Base-by-base conservation (phyloP, 2,888 invertebrate species). In the Zygaena filipendulae region DNA sequence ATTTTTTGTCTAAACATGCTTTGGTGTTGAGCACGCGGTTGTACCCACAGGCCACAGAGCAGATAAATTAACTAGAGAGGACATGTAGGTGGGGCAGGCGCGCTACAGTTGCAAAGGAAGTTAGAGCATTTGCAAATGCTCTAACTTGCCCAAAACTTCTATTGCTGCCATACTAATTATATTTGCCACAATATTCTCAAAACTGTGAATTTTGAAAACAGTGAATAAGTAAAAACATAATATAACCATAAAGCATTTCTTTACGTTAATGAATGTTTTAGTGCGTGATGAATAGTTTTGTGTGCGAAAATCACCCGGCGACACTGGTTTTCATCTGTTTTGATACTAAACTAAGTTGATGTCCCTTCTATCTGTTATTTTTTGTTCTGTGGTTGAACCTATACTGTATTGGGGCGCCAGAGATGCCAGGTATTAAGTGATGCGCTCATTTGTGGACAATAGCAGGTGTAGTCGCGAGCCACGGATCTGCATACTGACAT, bases 371-470 rank as follows among this genome's bases (percentile, higher is more conserved):
- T 39, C 38, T 35, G 38, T 33, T 36, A 41, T 40, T 42, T 32
- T 33, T 9, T 12, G 29, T 16, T 25, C 23, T 32, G 26, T 24
- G 30, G 25, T 33, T 33, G 30, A 32, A 36, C 36, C 33, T 23
- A 29, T 35, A 27, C 29, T 29, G 30, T 21, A 30, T 44, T 42
- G 58, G 61, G 61, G 64, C 55, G 61, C 50, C 48, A 43, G 40
- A 52, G 54, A 61, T 67, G 61, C 50, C 48, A 43, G 40, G 52
- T 54, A 61, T 67, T 66, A 62, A 67, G 56, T 58, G 59, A 52
- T 52, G 47, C 50, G 48, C 53, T 57, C 54, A 52, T 47, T 40
- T 45, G 43, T 35, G 56, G 52, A 74, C 71, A 74, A 71, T 64
- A 45, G 55, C 68, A 71, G 68, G 69, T 68, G 70, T 64, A 60